phyloP scores from a whole-genome alignment of 2,797 vertebrate species.

The Brachymystax lenok region DNA sequence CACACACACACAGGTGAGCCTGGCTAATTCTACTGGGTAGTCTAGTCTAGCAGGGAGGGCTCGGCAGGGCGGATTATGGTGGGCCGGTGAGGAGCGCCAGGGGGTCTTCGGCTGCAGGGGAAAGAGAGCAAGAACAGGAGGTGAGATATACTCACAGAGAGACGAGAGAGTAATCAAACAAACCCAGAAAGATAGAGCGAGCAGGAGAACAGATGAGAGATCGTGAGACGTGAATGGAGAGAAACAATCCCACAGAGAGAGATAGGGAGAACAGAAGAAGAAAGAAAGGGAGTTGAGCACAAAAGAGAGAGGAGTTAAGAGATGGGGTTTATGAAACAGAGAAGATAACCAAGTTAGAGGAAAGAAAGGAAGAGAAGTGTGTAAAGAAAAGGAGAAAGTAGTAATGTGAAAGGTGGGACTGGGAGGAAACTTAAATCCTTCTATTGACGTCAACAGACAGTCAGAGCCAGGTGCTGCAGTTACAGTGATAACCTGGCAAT shows the following conservation, averaged over 20 bases:
- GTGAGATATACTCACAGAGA: constrained; percentile 63
- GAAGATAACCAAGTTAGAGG: background rate
- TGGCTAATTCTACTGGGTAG: constrained; percentile 48
- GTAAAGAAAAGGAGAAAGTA: background rate
- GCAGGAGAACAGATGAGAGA: background rate
- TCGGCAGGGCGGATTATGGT: constrained; percentile 96
- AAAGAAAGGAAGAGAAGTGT: constrained; percentile 3
- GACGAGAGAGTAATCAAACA: constrained; percentile 49
- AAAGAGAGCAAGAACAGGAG: constrained; percentile 73
- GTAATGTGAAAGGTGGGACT: background rate
- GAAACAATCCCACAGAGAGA: background rate
- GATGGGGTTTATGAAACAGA: background rate
- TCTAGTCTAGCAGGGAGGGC: constrained; percentile 94
- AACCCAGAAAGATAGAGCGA: background rate
- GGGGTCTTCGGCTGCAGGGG: constrained; percentile 91
- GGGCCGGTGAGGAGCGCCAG: constrained; percentile 90
- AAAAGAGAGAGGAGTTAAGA: no score
- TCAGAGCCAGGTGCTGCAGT: background rate
- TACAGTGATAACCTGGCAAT: background rate
- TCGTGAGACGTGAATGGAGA: background rate
- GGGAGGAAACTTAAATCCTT: background rate
- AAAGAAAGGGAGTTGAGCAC: no score
- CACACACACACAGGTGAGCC: constrained; percentile 47
- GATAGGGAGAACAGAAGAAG: no score
- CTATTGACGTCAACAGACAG: background rate